phyloP scores from a whole-genome alignment of 2,113 vertebrate species.

The Lophius piscatorius region DNA sequence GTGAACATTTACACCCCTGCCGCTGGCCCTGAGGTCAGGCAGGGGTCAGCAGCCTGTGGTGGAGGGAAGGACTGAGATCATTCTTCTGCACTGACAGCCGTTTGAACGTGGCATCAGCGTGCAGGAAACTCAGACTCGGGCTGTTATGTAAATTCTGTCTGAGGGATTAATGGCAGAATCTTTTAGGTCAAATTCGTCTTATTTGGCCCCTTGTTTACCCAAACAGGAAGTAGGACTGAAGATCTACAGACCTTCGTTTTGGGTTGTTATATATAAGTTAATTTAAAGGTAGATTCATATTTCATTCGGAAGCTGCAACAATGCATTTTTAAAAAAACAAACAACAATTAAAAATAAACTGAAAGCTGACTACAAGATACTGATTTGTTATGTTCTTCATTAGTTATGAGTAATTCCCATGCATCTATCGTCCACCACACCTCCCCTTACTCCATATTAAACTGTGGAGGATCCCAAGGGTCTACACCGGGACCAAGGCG shows the following conservation, averaged over 20 bases:
- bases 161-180: slow-evolving; percentile 14
- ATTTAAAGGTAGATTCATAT: no score
- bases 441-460: no score
- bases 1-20: slow-evolving; percentile 77
- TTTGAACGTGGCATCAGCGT: slow-evolving; percentile 17
- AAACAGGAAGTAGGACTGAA: background rate
- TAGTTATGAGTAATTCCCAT: no score
- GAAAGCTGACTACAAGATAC: no score
- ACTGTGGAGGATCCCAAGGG: no score
- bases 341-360: no score
- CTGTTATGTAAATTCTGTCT: slow-evolving; percentile 23
- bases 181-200: slow-evolving; percentile 11
- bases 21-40: slow-evolving; percentile 52
- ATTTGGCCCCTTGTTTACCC: slow-evolving; percentile 15
- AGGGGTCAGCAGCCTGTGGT: slow-evolving; percentile 62
- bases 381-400: no score
- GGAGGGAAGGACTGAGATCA: slow-evolving; percentile 49
- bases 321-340: no score
- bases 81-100: slow-evolving; percentile 45
- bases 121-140: background rate
- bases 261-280: no score
- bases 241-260: slow-evolving; percentile 2
- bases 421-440: no score
- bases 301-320: no score
- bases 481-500: no score